A percentile compares a stretch with the other conserved stretches of the same genome.
These are phyloP conservation scores for Carcharodon carcharias DNA, from an alignment of 2,797 vertebrate species.

Conservation along the genomic window DNA sequence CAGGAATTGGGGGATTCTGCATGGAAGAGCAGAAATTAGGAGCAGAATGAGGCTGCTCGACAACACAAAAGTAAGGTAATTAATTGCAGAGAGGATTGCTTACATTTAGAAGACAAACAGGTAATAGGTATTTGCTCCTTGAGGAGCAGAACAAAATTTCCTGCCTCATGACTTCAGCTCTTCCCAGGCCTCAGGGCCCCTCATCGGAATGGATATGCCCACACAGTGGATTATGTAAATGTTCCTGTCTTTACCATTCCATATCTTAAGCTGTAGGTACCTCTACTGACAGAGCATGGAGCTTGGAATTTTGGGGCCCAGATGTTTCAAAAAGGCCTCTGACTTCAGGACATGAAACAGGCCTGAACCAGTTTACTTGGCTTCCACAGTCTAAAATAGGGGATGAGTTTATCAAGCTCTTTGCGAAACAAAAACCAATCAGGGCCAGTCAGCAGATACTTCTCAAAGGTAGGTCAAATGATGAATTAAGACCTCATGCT, in stretches of 20 bases:
- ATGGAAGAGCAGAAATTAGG: neutral
- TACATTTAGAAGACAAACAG: neutral
- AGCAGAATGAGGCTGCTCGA: neutral
- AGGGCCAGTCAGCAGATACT: neutral
- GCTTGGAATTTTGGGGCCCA: neutral
- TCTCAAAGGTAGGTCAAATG: neutral
- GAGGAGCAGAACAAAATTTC: neutral
- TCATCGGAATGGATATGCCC: neutral
- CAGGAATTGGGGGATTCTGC: neutral
- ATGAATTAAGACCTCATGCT: no score
- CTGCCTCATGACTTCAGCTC: no score
- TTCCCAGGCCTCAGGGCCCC: neutral
- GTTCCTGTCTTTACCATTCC: neutral
- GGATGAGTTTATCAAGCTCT: neutral
- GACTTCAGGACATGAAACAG: neutral
- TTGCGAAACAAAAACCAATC: neutral
- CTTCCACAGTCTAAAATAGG: neutral
- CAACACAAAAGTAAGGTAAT: neutral
- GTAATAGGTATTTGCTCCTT: neutral
- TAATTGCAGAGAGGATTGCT: neutral
- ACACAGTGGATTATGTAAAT: neutral
- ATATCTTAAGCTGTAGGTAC: neutral
- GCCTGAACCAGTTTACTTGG: neutral
- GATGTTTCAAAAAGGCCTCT: neutral
- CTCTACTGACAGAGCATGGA: neutral